Conservation (phyloP, 2,113 vertebrate genomes). For the Lepisosteus oculatus region DNA sequence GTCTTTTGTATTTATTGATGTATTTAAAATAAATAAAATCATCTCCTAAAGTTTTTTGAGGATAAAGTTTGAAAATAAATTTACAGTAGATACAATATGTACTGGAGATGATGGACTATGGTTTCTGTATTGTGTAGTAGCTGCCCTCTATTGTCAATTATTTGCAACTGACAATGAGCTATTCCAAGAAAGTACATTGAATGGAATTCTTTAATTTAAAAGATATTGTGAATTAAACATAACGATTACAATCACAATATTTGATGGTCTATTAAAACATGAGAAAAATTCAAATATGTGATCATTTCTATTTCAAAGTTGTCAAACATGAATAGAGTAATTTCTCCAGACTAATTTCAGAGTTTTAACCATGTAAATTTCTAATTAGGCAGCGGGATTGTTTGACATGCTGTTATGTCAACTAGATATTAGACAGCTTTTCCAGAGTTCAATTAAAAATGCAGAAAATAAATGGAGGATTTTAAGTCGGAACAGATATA, state of each 20-base stretch:
- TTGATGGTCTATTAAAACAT: conserved; percentile 53
- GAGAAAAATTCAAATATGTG: conserved; percentile 47
- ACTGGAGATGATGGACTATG: too few relatives aligned
- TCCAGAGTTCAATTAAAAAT: conserved; percentile 20
- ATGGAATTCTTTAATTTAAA: conserved; percentile 41
- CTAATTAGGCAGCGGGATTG: conserved; percentile 26
- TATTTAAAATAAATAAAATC: too few relatives aligned
- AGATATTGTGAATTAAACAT: conserved; percentile 54
- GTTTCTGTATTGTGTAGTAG: too few relatives aligned
- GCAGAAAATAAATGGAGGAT: neutral
- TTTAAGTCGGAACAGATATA: conserved; percentile 9
- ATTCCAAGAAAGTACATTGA: conserved; percentile 46
- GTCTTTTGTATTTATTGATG: too few relatives aligned
- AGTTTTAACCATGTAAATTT: conserved; percentile 44
- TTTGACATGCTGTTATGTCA: conserved; percentile 40
- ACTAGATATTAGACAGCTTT: conserved; percentile 30
- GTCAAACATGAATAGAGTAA: conserved; percentile 35
- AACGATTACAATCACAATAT: conserved; percentile 59
- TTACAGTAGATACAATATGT: too few relatives aligned
- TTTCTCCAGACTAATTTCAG: conserved; percentile 52
- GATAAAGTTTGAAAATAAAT: too few relatives aligned
- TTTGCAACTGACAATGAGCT: conserved; percentile 54
- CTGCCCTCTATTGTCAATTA: conserved; percentile 41
- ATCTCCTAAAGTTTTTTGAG: too few relatives aligned
- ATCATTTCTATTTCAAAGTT: conserved; percentile 45